These are phyloP conservation scores for Helicoverpa zea DNA, from an alignment of 1,140 invertebrate genomes.

Conservation along the genomic window DNA sequence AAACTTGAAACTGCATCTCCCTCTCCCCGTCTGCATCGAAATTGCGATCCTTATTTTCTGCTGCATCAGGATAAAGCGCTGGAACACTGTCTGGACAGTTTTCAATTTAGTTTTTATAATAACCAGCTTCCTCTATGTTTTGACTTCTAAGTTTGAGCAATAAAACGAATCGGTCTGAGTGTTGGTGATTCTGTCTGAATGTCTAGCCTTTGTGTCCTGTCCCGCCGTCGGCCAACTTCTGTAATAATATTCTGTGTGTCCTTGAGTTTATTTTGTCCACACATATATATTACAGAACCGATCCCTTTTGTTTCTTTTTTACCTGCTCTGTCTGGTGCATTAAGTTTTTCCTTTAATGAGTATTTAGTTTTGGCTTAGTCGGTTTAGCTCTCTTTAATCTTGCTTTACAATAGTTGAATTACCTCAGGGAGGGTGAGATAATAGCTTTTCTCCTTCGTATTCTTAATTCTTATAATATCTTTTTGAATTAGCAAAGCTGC, in stretches of 20 bases:
- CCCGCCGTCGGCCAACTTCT: conserved; percentile 39
- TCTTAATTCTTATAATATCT: no score
- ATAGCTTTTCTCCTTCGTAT: no score
- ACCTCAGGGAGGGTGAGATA: no score
- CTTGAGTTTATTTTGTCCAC: conserved; percentile 32
- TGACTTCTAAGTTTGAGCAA: conserved; percentile 25
- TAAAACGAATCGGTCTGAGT: conserved; percentile 12
- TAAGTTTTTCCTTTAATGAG: conserved; percentile 2
- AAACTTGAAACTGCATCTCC: conserved; percentile 51
- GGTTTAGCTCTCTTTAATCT: neutral
- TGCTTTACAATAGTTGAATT: no score
- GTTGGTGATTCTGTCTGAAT: conserved; percentile 41
- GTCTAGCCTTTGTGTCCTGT: conserved; percentile 46
- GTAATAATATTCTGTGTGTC: conserved; percentile 42
- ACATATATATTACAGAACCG: conserved; percentile 32
- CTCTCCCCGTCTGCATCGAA: conserved; percentile 38
- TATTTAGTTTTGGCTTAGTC: neutral
- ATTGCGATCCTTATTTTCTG: conserved; percentile 45
- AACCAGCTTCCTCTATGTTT: conserved; percentile 17
- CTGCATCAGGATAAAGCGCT: conserved; percentile 10
- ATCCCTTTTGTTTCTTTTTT: conserved; percentile 43
- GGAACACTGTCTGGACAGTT: conserved; percentile 24
- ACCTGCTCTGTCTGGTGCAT: conserved; percentile 34
- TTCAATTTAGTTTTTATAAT: conserved; percentile 43
- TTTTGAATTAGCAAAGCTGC: no score